Evolutionary conservation across 2,797 vertebrate species (phyloP).

Genomic region (Acridotheres tristis): DNA sequence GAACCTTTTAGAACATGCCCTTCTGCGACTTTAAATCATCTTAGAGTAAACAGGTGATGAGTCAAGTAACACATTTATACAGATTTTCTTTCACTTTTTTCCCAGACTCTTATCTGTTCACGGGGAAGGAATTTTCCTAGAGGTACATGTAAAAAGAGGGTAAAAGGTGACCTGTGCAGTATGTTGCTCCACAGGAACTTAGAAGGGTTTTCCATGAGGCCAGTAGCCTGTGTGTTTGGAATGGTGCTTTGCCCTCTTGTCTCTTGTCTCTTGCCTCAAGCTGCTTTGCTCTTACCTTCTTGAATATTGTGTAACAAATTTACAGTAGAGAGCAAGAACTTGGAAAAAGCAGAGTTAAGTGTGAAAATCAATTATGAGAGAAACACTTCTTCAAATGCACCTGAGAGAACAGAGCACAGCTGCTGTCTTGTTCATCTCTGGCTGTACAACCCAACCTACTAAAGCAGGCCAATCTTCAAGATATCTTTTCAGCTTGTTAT

Average conservation of each 20-base stretch:
- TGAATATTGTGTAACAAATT: background rate
- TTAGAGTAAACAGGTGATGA: background rate
- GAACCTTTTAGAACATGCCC: background rate
- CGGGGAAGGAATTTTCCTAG: background rate
- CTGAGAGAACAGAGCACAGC: background rate
- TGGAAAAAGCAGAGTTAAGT: background rate
- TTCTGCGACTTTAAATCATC: background rate
- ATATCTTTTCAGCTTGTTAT: background rate
- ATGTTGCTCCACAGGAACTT: background rate
- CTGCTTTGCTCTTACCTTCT: background rate
- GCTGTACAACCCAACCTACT: background rate
- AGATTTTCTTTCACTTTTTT: background rate
- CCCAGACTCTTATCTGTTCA: background rate
- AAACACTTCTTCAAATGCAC: background rate
- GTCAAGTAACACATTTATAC: background rate
- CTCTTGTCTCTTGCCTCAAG: background rate
- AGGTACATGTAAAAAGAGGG: background rate
- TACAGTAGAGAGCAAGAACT: background rate
- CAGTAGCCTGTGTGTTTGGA: background rate
- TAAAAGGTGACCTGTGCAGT: background rate
- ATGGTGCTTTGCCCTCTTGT: background rate
- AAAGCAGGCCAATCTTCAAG: background rate
- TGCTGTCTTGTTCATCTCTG: background rate
- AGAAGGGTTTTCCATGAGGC: background rate
- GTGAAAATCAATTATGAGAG: background rate